Base-by-base conservation (phyloP, 2,888 invertebrate genomes). In the Charanyca ferruginea region DNA sequence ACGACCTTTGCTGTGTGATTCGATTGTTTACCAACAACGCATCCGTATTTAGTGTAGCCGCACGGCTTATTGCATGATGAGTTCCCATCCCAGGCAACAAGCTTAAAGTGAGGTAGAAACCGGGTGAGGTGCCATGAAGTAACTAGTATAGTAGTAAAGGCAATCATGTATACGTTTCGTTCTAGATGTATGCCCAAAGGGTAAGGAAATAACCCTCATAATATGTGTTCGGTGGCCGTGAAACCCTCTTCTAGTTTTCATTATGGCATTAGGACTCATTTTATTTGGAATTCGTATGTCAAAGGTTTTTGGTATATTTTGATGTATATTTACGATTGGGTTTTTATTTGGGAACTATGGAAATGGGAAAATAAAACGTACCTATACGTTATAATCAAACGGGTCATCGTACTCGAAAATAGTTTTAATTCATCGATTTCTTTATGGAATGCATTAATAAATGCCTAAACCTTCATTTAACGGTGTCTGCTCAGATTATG, bases 181-280 rank as follows among this genome's bases (percentile, higher is more conserved):
- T 57, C 35, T 22, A 57, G 57, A 62, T 41, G 53, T 54, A 69
- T 52, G 22, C 32, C 49, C 41, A 41, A 73, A 76, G 73, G 73
- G 57, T 75, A 69, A 73, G 57, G 70, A 63, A 73, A 76, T 70
- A 59, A 47, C 32, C 73, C 35, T 23, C 42, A 22, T 49, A 64
- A 76, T 62, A 63, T 73, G 71, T 75, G 53, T 51, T 47, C 70
- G 53, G 73, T 42, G 45, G 35, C 63, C 63, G 77, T 55, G 45
- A 55, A 47, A 70, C 71, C 77, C 68, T 73, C 49, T 41, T 76
- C 59, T 48, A 48, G 51, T 51, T 76, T 59, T 55, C 58, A 71
- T 51, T 52, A 55, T 23, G 32, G 38, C 35, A 44, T 69, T 70
- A 69, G 5, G 48, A 18, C 22, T 53, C 70, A 38, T 69, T 73